A percentile compares a stretch with the other conserved stretches of the same genome.
Evolutionary conservation across 1,140 invertebrate genomes (phyloP).

Genomic region (Choristoneura fumiferana): DNA sequence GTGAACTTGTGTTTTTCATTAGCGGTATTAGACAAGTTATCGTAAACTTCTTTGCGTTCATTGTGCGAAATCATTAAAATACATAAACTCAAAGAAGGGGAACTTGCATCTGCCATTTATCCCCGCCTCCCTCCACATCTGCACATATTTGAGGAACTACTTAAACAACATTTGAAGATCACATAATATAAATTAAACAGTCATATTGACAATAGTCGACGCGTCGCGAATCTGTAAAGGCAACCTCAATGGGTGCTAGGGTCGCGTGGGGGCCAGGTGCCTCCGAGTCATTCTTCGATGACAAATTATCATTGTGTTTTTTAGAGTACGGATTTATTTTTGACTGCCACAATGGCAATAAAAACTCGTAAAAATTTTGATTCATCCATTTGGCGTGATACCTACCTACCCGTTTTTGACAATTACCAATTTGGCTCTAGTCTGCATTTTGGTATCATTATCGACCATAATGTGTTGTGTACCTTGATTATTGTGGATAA

Average conservation of each 20-base stretch:
- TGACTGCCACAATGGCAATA: constrained; percentile 36
- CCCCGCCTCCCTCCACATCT: constrained; percentile 50
- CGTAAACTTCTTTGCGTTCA: not conserved
- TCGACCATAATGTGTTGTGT: too few relatives aligned
- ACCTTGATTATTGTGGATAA: too few relatives aligned
- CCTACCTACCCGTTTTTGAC: too few relatives aligned
- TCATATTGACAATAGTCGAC: constrained; percentile 60
- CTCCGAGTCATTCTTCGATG: constrained; percentile 47
- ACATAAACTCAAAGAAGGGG: constrained; percentile 37
- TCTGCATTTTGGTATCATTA: not conserved
- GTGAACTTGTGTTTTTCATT: not conserved
- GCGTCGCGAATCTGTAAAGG: constrained; percentile 59
- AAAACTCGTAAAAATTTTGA: constrained; percentile 25
- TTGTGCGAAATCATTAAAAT: constrained; percentile 27
- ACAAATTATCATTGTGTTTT: constrained; percentile 68
- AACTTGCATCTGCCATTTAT: constrained; percentile 44
- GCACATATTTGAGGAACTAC: constrained; percentile 66
- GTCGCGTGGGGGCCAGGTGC: constrained; percentile 64
- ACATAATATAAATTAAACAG: constrained; percentile 74
- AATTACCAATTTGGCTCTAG: too few relatives aligned
- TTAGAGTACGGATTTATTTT: constrained; percentile 33
- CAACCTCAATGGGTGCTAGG: constrained; percentile 38
- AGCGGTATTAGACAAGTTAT: not conserved
- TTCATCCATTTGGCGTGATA: not conserved
- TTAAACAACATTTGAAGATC: constrained; percentile 68